Evolutionary conservation across 2,888 invertebrate species (phyloP), one percentile per base, ranked within the genome.

Genomic region (Maniola hyperantus): DNA sequence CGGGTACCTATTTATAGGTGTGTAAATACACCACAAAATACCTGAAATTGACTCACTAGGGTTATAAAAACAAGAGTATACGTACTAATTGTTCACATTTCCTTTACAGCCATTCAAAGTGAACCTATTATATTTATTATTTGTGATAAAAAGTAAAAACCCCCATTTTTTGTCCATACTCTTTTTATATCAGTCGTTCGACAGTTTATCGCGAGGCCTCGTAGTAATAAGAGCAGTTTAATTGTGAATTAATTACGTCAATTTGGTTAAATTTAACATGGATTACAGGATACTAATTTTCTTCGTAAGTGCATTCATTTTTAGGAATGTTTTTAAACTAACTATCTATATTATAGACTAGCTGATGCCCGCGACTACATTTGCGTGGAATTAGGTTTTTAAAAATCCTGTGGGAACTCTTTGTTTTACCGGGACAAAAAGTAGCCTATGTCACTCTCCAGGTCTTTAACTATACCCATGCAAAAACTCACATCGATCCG

Each of bases 61-160:
- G 50, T 66, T 72, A 73, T 73, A 73, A 72, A 72, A 73, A 68
- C 65, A 64, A 42, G 26, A 53, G 67, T 50, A 36, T n/a, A 18
- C 4, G 66, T 65, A 8, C 58, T 34, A 57, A 68, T 68, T 60
- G 60, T 54, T 50, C 34, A 34, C 73, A 77, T 73, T 76, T 76
- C 70, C 70, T 65, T 63, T 48, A 60, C 8, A 20, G 48, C 44
- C 59, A 36, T 68, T 66, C 44, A 67, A 65, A 69, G 68, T 72
- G 73, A 74, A 75, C 74, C 73, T 15, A 59, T 72, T 74, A 68
- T 70, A 73, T 75, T 74, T 68, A 68, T 65, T 57, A 18, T 60
- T 51, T 53, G 64, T 67, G 73, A 72, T 72, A 71, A 48, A 74
- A 73, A 57, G 72, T 72, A 71, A 48, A 74, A 73, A 57, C 74